Base-by-base conservation (phyloP, 2,113 vertebrate species). In the Ancistrus triradiatus region DNA sequence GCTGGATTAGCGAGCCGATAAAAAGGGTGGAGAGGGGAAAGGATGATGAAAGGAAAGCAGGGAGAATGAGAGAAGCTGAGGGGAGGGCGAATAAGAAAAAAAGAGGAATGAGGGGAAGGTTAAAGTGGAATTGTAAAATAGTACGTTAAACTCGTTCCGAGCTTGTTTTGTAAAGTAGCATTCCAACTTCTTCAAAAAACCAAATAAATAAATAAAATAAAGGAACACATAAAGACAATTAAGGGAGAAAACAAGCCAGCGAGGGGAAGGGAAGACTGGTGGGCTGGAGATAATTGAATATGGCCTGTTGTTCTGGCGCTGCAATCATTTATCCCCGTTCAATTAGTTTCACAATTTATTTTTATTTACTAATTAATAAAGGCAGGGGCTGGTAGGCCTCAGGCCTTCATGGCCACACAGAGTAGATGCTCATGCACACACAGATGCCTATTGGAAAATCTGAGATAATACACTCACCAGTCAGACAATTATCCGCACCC, bases 331-430 rank as follows among this genome's bases (percentile, higher is more conserved):
- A 84, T 78, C 80, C 77, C 80, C 78, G 84, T 87, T 86, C 85
- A 89, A 87, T 88, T 88, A 86, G 84, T 85, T 90, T 86, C 79
- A 86, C 85, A 81, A 85, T 88, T 90, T 79, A 83, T 89, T 88
- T 88, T 86, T 87, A 90, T 88, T 89, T 88, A 84, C 81, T 86
- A 87, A 89, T 90, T 85, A 88, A 86, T 86, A 80, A 82, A 82
- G 86, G 78, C 84, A 77, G 77, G 47, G 76, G 76, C 83, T 83
- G 81, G 75, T 80, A 75, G 75, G 84, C 86, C 75, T 69, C 55
- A 1, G 84, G 85, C 82, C 74, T 69, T 79, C 59, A 33, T 77
- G 52, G 50, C 43, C 67, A 66, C 66, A 70, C 74, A 79, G 59
- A 81, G 51, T n/a, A n/a, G 14, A 4, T 31, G 38, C 52, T 58